Evolutionary conservation across 2,888 invertebrate genomes (phyloP), one percentile per base, ranked within the genome.

Genomic region (Phengaris alcon): DNA sequence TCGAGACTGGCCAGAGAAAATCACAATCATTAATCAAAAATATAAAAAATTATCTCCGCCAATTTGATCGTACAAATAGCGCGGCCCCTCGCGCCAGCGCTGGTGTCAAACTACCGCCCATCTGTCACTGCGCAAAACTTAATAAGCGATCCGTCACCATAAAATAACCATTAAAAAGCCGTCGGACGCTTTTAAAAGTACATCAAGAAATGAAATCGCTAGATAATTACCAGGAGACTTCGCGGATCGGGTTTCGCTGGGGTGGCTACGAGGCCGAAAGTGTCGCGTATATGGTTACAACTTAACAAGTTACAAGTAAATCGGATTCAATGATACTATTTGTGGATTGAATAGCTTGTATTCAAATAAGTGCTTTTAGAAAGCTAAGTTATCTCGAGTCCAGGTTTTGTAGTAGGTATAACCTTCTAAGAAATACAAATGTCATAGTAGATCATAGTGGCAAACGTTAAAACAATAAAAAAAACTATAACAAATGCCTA

Each of bases 111-210:
- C 90, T 90, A 89, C 91, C 90, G 84, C 91, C 86, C 93, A 93
- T 93, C 93, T 93, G 93, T 92, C 91, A 90, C 88, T 87, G 85
- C 83, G 78, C 80, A 92, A 93, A 93, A 91, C 92, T 90, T 93
- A 93, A 93, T 92, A 93, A 93, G 89, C 88, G 90, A 93, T 93
- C 90, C 87, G 93, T 93, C 93, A 93, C 93, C 93, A 93, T 93
- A 93, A 93, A 93, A 93, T 91, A 91, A 86, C 90, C 91, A 93
- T 93, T 93, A 92, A 91, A 93, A 93, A 92, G 88, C 91, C 90
- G 91, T 90, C 92, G 88, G 89, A 87, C 88, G 91, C 93, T 89
- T 91, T 92, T 91, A 93, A 93, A 93, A 93, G 88, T 90, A 89
- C 93, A 93, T 93, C 93, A 93, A 93, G 92, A 91, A 93, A 91